These are phyloP conservation scores for Cecropterus lyciades DNA, from an alignment of 1,140 invertebrate genomes.

Conservation along the genomic window DNA sequence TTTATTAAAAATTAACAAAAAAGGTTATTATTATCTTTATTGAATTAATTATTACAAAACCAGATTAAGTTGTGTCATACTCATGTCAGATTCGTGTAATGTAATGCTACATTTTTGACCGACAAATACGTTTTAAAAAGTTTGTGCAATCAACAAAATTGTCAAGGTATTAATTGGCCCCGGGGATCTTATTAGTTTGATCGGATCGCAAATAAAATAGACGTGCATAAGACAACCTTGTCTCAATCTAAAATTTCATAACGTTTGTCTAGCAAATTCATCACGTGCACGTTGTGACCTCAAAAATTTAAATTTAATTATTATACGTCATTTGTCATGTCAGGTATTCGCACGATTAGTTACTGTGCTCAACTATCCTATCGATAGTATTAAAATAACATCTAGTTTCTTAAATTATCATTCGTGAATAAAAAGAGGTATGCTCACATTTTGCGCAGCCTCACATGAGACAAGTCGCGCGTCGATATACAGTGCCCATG, in stretches of 20 bases:
- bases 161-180: background rate
- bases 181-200: background rate
- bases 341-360: background rate
- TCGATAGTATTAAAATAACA: conserved; percentile 2
- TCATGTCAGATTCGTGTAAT: background rate
- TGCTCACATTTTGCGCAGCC: conserved; percentile 80
- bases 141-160: conserved; percentile 4
- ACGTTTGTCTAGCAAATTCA: conserved; percentile 11
- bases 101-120: background rate
- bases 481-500: conserved; percentile 86
- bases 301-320: conserved; percentile 2
- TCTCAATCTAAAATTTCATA: conserved; percentile 11
- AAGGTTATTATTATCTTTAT: no score
- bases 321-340: conserved; percentile 17
- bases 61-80: no score
- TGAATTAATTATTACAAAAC: no score
- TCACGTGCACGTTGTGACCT: conserved; percentile 14
- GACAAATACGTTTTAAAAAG: background rate
- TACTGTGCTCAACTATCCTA: no score
- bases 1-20: no score
- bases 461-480: conserved; percentile 83
- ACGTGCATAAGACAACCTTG: conserved; percentile 6
- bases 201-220: conserved; percentile 6
- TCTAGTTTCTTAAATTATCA: background rate
- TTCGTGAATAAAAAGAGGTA: background rate